A percentile compares a stretch with the other conserved stretches of the same genome.
Conservation (phyloP, 2,888 invertebrate species). For the Dicyrtomina minuta region DNA sequence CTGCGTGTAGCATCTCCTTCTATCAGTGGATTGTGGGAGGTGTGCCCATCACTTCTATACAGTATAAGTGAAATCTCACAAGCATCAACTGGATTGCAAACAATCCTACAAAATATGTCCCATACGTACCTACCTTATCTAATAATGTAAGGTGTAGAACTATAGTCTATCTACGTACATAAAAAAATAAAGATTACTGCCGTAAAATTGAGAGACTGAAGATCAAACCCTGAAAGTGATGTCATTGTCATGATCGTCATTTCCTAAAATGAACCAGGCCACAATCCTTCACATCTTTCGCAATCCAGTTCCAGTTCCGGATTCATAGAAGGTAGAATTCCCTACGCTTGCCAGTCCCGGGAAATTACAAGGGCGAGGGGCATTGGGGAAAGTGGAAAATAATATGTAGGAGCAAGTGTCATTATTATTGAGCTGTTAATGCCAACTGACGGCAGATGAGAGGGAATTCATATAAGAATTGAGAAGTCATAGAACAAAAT, state of each 20-base stretch:
- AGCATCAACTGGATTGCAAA: too few species aligned
- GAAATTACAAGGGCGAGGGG: too few species aligned
- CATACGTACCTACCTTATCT: too few species aligned
- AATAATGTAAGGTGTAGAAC: too few species aligned
- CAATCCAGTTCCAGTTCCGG: neutral
- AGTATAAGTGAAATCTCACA: too few species aligned
- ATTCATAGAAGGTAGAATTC: neutral
- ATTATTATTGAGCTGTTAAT: constrained; percentile 42
- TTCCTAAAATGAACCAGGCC: constrained; percentile 1
- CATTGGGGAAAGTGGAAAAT: too few species aligned
- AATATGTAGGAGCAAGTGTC: constrained; percentile 1
- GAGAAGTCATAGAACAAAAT: constrained; percentile 23
- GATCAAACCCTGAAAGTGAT: too few species aligned
- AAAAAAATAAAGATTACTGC: too few species aligned
- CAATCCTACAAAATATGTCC: too few species aligned
- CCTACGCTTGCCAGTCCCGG: too few species aligned
- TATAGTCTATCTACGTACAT: too few species aligned
- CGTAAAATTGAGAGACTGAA: too few species aligned
- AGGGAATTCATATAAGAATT: constrained; percentile 16
- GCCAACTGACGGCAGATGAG: constrained; percentile 36
- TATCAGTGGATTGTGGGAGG: neutral
- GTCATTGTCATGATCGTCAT: constrained; percentile 8
- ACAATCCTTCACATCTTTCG: constrained; percentile 1
- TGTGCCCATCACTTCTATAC: neutral
- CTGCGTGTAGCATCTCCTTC: neutral